Evolutionary conservation across 2,113 vertebrate genomes (phyloP).

Genomic region (Furnarius figulus): DNA sequence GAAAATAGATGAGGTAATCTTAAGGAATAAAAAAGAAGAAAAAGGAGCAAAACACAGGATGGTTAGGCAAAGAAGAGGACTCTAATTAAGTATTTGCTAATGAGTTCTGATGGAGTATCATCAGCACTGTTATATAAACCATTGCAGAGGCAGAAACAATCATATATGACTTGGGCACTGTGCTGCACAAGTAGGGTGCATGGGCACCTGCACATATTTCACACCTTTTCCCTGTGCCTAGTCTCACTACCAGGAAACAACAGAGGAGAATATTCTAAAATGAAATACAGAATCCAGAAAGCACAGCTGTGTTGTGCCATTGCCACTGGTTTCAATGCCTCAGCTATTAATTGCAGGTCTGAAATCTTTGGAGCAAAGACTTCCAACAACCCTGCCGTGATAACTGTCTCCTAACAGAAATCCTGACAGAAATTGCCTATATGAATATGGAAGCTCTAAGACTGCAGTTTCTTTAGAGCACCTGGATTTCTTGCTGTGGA

Average conservation of each 20-base stretch:
- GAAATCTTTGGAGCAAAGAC: neutral
- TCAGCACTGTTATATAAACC: neutral
- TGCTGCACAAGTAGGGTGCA: accelerated
- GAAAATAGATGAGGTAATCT: neutral
- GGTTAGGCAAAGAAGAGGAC: neutral
- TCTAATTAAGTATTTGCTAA: neutral
- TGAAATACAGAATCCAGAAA: neutral
- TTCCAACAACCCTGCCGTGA: neutral
- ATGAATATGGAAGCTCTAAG: neutral
- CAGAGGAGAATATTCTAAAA: neutral
- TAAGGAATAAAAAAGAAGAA: too few species aligned
- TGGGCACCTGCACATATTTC: neutral
- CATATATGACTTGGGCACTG: neutral
- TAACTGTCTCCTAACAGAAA: neutral
- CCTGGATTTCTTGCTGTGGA: neutral
- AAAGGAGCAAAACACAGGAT: neutral
- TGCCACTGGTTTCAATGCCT: neutral
- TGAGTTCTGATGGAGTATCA: neutral
- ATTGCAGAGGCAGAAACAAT: neutral
- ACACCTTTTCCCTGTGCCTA: neutral
- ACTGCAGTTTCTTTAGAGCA: neutral
- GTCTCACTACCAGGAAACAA: neutral
- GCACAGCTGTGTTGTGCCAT: neutral
- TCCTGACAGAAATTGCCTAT: neutral
- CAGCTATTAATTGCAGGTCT: neutral